Evolutionary conservation across 2,888 invertebrate genomes (phyloP).

Genomic region (Choristoneura rosaceana): DNA sequence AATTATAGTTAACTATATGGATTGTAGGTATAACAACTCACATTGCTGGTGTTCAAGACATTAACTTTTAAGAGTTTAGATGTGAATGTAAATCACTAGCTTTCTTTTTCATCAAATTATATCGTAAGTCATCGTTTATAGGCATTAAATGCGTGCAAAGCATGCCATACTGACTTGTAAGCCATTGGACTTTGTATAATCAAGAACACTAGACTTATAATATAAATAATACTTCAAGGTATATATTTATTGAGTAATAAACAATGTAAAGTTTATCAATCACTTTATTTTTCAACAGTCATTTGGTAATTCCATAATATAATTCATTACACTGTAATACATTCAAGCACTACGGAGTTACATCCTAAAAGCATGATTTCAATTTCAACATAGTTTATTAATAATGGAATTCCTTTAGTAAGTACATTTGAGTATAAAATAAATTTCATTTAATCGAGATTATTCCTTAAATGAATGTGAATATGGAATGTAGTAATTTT

Average conservation of each 20-base stretch:
- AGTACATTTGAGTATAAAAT: conserved; percentile 41
- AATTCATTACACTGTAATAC: conserved; percentile 41
- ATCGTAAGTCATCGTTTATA: neutral
- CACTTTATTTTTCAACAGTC: conserved; percentile 67
- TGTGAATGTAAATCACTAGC: neutral
- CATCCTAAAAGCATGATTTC: conserved; percentile 53
- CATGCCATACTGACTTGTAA: neutral
- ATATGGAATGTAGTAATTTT: conserved; percentile 66
- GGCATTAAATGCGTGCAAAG: neutral
- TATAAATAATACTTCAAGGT: neutral
- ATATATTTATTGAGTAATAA: conserved; percentile 43
- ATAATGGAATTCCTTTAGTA: conserved; percentile 35
- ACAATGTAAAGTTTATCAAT: conserved; percentile 52
- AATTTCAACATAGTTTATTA: conserved; percentile 30
- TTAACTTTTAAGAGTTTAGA: neutral
- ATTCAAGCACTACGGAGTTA: conserved; percentile 56
- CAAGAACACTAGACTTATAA: conserved; percentile 6
- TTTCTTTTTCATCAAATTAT: neutral
- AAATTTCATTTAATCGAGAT: conserved; percentile 40
- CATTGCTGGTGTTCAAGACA: no score
- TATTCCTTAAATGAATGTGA: conserved; percentile 52
- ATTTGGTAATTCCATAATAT: conserved; percentile 34
- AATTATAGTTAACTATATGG: no score
- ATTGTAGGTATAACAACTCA: no score
- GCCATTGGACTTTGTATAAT: neutral